Conservation (phyloP, 2,888 invertebrate species). For the Acanthosepion esculentum region DNA sequence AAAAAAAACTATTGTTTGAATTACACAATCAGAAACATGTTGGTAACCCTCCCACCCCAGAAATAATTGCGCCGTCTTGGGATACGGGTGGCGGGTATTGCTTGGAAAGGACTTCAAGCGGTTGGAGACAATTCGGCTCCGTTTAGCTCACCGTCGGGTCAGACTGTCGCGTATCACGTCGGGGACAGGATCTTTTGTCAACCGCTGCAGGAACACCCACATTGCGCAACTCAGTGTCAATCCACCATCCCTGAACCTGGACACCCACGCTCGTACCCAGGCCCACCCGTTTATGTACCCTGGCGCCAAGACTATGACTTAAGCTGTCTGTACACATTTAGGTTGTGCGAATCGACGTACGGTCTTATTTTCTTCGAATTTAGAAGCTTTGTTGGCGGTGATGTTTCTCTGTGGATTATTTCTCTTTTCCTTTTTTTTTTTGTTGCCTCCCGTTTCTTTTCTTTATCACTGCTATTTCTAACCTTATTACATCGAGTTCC, state of each 20-base stretch:
- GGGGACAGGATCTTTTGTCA: constrained; percentile 8
- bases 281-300: constrained; percentile 8
- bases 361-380: not conserved
- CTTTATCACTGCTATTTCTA: not conserved
- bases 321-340: not conserved
- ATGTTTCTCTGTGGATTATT: not conserved
- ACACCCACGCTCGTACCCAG: constrained; percentile 33
- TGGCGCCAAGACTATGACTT: not conserved
- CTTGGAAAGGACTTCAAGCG: not conserved
- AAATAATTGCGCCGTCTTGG: not conserved
- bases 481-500: not conserved
- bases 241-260: not conserved
- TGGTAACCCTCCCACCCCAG: not conserved
- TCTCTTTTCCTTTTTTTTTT: not conserved
- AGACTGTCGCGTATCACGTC: constrained; percentile 23
- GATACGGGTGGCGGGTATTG: not conserved
- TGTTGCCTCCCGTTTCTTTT: not conserved
- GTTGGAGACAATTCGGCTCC: not conserved
- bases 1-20: not conserved
- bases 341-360: not conserved
- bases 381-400: not conserved
- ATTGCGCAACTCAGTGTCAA: not conserved
- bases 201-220: not conserved
- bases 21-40: not conserved
- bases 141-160: not conserved